These are phyloP conservation scores for Drosophila seguyi DNA, from an alignment of 1,140 invertebrate species.

Conservation along the genomic window DNA sequence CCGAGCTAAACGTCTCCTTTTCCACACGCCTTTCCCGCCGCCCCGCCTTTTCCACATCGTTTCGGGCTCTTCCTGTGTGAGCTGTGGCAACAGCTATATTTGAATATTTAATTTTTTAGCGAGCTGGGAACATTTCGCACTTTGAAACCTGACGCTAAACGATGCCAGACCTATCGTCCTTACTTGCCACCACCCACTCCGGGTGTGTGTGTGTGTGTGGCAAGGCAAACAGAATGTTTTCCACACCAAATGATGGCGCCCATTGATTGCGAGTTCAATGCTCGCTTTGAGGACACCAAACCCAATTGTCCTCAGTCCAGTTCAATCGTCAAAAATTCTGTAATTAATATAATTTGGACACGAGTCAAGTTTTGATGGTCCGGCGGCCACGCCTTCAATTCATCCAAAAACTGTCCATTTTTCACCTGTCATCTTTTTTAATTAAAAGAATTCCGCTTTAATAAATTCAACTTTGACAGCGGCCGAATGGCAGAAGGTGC, in stretches of 20 bases:
- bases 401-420: constrained; percentile 42
- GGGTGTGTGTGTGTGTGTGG: constrained; percentile 4
- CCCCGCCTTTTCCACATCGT: not conserved
- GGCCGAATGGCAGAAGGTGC: constrained; percentile 48
- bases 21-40: constrained; percentile 1
- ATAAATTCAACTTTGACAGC: constrained; percentile 79
- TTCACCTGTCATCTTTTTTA: constrained; percentile 70
- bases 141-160: constrained; percentile 74
- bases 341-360: constrained; percentile 73
- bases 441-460: constrained; percentile 77
- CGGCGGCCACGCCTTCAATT: not conserved
- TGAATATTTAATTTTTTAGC: constrained; percentile 84
- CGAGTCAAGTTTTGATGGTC: constrained; percentile 43
- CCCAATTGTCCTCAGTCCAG: constrained; percentile 50
- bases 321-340: constrained; percentile 38
- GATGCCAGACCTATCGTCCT: constrained; percentile 41
- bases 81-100: constrained; percentile 57
- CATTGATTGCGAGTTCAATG: constrained; percentile 78
- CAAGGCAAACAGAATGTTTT: constrained; percentile 76
- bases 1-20: constrained; percentile 41
- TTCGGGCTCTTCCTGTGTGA: constrained; percentile 14
- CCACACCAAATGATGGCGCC: constrained; percentile 50
- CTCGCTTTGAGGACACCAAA: constrained; percentile 28
- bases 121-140: constrained; percentile 77
- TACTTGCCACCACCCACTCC: not conserved